A percentile compares a stretch with the other conserved stretches of the same genome.
phyloP scores from a whole-genome alignment of 2,797 vertebrate genomes.

The Microcaecilia unicolor region DNA sequence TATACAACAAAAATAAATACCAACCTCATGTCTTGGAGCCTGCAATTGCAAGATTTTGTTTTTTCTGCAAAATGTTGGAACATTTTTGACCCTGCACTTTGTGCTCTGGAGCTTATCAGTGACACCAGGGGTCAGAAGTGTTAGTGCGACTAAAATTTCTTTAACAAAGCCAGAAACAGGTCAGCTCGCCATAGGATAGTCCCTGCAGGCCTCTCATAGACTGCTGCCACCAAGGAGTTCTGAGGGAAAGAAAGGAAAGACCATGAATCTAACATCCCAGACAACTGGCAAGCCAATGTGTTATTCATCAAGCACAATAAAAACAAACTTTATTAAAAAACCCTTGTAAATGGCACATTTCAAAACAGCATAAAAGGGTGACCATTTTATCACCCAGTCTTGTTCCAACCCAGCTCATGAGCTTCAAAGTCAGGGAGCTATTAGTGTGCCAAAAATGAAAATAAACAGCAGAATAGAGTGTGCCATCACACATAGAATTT shows the following conservation, averaged over 20 bases:
- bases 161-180: slow-evolving; percentile 69
- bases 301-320: slow-evolving; percentile 89
- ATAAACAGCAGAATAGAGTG: slow-evolving; percentile 51
- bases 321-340: slow-evolving; percentile 96
- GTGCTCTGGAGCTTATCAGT: slow-evolving; percentile 58
- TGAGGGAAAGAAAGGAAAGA: slow-evolving; percentile 81
- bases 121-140: slow-evolving; percentile 56
- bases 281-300: slow-evolving; percentile 79
- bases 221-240: slow-evolving; percentile 80
- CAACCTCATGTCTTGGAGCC: slow-evolving; percentile 23
- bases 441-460: slow-evolving; percentile 56
- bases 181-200: slow-evolving; percentile 78
- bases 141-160: slow-evolving; percentile 75
- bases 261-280: slow-evolving; percentile 75
- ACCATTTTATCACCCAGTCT: slow-evolving; percentile 41
- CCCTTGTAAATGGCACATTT: slow-evolving; percentile 59
- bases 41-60: slow-evolving; percentile 22
- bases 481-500: slow-evolving; percentile 38
- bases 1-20: slow-evolving; percentile 30
- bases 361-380: slow-evolving; percentile 60
- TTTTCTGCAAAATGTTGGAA: slow-evolving; percentile 39
- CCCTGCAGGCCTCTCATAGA: slow-evolving; percentile 65
- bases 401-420: slow-evolving; percentile 42
- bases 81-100: slow-evolving; percentile 32
- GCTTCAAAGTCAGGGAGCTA: slow-evolving; percentile 50